A percentile compares a stretch with the other conserved stretches of the same genome.
These are phyloP conservation scores for Ophion costatus DNA, from an alignment of 2,888 invertebrate genomes.

Conservation along the genomic window DNA sequence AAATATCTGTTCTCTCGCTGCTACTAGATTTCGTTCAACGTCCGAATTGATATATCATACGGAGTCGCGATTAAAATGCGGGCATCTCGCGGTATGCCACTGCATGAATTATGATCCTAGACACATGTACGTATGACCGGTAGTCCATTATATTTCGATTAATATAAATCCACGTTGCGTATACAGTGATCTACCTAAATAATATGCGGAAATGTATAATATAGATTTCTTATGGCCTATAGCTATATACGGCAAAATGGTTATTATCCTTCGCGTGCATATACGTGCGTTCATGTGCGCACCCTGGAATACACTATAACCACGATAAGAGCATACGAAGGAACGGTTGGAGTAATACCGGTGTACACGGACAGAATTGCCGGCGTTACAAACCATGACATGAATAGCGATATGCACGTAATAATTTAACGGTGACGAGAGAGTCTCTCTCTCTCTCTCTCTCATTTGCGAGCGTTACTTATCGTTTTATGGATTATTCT, in stretches of 20 bases:
- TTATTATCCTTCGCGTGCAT: constrained; percentile 17
- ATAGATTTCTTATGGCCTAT: constrained; percentile 48
- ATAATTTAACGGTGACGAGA: constrained; percentile 61
- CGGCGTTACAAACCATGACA: constrained; percentile 49
- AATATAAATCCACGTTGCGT: constrained; percentile 25
- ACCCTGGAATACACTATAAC: constrained; percentile 27
- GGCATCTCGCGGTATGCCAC: not conserved
- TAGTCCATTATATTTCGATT: constrained; percentile 43
- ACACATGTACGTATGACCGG: constrained; percentile 20
- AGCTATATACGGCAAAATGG: constrained; percentile 17
- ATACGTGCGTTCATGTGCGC: not conserved
- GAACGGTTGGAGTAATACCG: constrained; percentile 40
- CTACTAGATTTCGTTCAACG: constrained; percentile 27
- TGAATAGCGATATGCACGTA: constrained; percentile 57
- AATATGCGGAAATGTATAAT: constrained; percentile 32
- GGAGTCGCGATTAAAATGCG: constrained; percentile 20
- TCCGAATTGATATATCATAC: constrained; percentile 46
- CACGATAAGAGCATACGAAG: constrained; percentile 16
- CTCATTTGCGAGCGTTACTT: constrained; percentile 18
- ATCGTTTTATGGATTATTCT: constrained; percentile 56
- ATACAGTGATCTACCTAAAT: constrained; percentile 24
- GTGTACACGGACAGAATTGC: constrained; percentile 26
- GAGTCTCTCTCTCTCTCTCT: not conserved
- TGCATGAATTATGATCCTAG: constrained; percentile 39
- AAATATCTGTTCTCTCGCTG: not conserved